These are phyloP conservation scores for Lucifuga dentata DNA, from an alignment of 2,113 vertebrate genomes.

Conservation along the genomic window DNA sequence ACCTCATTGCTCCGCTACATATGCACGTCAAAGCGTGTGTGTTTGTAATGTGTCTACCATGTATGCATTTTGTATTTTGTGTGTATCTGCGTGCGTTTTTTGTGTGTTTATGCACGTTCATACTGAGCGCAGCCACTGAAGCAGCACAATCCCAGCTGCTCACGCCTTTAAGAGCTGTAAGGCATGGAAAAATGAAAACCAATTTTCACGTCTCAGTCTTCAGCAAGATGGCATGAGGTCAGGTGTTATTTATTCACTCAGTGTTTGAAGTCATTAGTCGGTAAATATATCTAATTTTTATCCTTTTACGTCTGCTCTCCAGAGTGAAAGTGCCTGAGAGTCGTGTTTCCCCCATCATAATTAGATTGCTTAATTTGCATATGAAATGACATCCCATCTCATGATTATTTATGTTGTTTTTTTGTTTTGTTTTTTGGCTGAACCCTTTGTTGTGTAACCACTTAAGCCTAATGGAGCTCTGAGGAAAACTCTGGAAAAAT, in stretches of 20 bases:
- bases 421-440: too few relatives aligned
- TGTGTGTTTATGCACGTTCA: constrained; percentile 13
- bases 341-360: too few relatives aligned
- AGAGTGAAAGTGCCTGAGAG: too few relatives aligned
- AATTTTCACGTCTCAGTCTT: constrained; percentile 2
- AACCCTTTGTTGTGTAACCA: too few relatives aligned
- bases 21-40: too few relatives aligned
- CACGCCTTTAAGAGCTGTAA: neutral
- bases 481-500: too few relatives aligned
- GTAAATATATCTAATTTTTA: neutral
- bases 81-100: constrained; percentile 11
- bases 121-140: constrained; percentile 29
- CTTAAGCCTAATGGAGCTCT: too few relatives aligned
- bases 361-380: too few relatives aligned
- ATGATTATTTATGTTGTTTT: too few relatives aligned
- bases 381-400: too few relatives aligned
- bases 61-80: neutral
- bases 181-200: neutral
- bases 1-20: too few relatives aligned
- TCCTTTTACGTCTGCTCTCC: too few relatives aligned
- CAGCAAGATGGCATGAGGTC: constrained; percentile 11
- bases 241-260: constrained; percentile 17
- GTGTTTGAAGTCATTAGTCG: constrained; percentile 9
- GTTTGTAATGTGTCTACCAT: neutral
- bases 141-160: constrained; percentile 48